Base-by-base conservation (phyloP, 2,888 invertebrate genomes). In the Cancer borealis region DNA sequence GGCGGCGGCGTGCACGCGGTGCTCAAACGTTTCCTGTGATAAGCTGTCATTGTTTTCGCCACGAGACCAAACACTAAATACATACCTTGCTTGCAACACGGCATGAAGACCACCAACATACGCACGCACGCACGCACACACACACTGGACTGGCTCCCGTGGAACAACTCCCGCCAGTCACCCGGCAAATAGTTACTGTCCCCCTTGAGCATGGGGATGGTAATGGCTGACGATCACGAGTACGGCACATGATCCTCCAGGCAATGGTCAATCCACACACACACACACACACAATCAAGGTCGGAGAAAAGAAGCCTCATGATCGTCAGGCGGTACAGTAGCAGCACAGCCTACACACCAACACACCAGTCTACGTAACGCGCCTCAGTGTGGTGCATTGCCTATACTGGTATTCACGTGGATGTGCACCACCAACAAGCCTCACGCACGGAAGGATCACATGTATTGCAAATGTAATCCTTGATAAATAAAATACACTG, bases 11-110 rank as follows among this genome's bases (percentile, higher is more conserved):
- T 60, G 17, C 21, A 60, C 21, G 17, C 17, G 21, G 21, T 60
- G 60, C 73, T 73, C n/a, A 73, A 73, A 73, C 60, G 73, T 73
- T 73, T 73, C 73, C 73, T 73, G 73, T 73, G 73, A 73, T 73
- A 73, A 73, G 73, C 73, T 26, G 73, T 73, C 8, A 26, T n/a
- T 73, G 73, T 73, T 73, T 10, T 26, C 26, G 73, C 73, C 26
- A 54, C 54, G 60, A 73, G 73, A 73, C 73, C 73, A 26, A 73
- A 73, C 73, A 26, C 73, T 26, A n/a, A 26, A 73, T 73, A 73
- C 73, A 73, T 26, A n/a, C 26, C 73, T 73, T 73, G 73, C 26
- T 26, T 73, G 73, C 26, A 73, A 8, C 73, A 73, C n/a, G 26
- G n/a, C 73, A 73, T n/a, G n/a, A 26, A 73, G 26, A 73, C 66